Percentiles rank a stretch among this genome's conserved stretches.
phyloP scores from a whole-genome alignment of 2,797 vertebrate species.

The Stomatorhinus walkeri region DNA sequence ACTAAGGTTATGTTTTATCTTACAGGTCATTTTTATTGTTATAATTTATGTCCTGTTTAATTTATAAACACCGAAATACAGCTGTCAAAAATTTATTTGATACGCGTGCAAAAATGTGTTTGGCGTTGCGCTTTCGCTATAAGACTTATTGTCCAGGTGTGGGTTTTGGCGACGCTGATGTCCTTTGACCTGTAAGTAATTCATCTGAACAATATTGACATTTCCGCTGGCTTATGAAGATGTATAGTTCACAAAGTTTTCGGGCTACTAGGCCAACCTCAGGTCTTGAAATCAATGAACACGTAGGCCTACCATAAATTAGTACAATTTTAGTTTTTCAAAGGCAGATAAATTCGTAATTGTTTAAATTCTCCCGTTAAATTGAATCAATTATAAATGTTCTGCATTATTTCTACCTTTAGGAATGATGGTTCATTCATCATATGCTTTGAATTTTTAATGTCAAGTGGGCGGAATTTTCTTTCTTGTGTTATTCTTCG shows the following conservation, averaged over 20 bases:
- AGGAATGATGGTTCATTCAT: background rate
- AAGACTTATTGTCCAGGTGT: background rate
- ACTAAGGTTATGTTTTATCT: background rate
- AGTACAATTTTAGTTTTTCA: background rate
- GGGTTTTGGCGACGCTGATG: background rate
- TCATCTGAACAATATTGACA: slow-evolving; percentile 9
- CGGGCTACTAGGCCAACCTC: background rate
- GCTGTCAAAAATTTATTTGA: background rate
- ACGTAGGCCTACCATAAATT: background rate
- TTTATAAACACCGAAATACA: background rate
- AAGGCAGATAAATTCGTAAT: background rate
- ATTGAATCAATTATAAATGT: background rate
- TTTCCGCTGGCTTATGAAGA: background rate
- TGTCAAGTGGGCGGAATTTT: background rate
- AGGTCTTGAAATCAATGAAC: background rate
- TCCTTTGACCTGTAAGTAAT: background rate
- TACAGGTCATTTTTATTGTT: background rate
- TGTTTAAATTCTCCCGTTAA: background rate
- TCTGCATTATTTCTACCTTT: background rate
- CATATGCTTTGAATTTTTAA: background rate
- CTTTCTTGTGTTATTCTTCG: background rate
- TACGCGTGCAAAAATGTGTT: background rate
- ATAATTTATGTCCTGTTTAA: background rate
- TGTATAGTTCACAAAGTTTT: background rate
- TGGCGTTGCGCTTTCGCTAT: background rate